Conservation (phyloP, 1,140 invertebrate species). For the Penaeus indicus region DNA sequence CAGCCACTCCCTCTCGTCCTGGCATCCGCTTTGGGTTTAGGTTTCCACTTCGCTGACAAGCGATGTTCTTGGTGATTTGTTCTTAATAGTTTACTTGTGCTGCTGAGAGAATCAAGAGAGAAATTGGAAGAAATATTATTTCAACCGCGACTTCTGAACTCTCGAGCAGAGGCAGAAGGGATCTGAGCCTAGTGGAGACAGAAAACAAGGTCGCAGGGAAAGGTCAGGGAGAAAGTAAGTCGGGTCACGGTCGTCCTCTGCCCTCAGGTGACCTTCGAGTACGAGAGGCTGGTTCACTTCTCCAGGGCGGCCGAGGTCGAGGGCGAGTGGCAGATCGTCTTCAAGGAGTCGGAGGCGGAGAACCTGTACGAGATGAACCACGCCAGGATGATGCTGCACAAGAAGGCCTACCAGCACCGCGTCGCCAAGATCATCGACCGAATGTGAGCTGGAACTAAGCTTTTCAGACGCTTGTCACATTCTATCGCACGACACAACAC, state of each 20-base stretch:
- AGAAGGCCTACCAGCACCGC: slow-evolving; percentile 74
- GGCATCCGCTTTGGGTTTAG: too few species aligned
- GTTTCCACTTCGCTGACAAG: too few species aligned
- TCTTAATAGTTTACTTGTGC: too few species aligned
- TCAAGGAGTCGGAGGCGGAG: slow-evolving; percentile 71
- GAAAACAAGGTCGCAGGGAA: background rate
- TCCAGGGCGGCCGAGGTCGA: slow-evolving; percentile 58
- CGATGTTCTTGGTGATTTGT: too few species aligned
- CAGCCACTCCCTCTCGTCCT: too few species aligned
- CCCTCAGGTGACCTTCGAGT: slow-evolving; percentile 62
- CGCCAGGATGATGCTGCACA: slow-evolving; percentile 71
- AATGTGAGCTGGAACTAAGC: slow-evolving; percentile 69
- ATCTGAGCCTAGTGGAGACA: background rate
- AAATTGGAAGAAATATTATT: too few species aligned
- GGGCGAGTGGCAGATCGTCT: slow-evolving; percentile 71
- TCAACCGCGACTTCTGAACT: too few species aligned
- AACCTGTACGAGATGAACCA: slow-evolving; percentile 73
- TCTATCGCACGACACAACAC: too few species aligned
- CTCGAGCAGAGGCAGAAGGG: background rate
- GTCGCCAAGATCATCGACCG: slow-evolving; percentile 71
- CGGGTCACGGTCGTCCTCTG: background rate
- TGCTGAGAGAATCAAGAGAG: too few species aligned
- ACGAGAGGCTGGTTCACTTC: slow-evolving; percentile 61
- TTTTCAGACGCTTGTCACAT: too few species aligned
- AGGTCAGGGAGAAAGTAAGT: too few species aligned